These are phyloP conservation scores for Rhinogobius similis DNA, from an alignment of 2,113 vertebrate species.

Conservation along the genomic window DNA sequence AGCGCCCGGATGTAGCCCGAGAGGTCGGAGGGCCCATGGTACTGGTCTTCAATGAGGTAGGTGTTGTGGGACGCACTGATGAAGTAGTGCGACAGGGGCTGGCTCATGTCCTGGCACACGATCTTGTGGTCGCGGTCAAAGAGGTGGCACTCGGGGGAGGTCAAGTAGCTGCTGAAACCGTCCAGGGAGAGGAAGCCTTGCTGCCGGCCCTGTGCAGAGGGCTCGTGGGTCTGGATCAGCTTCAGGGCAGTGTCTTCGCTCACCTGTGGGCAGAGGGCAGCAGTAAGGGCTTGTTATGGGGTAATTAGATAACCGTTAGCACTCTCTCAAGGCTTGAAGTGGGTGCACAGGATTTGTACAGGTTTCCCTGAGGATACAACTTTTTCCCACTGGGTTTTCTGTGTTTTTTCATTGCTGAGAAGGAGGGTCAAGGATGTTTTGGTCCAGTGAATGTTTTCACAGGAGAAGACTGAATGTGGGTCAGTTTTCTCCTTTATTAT, in stretches of 20 bases:
- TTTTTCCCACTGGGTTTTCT: too few species aligned
- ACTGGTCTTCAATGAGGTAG: constrained; percentile 95
- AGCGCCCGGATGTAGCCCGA: constrained; percentile 92
- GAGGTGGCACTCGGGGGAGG: constrained; percentile 88
- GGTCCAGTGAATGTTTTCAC: too few species aligned
- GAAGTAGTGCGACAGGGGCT: constrained; percentile 93
- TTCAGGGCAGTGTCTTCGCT: constrained; percentile 89
- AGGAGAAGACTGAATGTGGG: too few species aligned
- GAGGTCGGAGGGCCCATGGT: constrained; percentile 89
- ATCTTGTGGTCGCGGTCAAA: constrained; percentile 89
- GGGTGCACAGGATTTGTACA: too few species aligned
- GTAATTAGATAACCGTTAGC: too few species aligned
- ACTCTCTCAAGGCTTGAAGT: too few species aligned
- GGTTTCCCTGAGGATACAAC: too few species aligned
- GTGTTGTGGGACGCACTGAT: constrained; percentile 96
- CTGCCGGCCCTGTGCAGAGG: constrained; percentile 86
- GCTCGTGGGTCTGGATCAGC: constrained; percentile 89
- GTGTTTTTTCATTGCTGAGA: too few species aligned
- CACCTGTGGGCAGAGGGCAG: constrained; percentile 66
- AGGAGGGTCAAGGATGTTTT: too few species aligned
- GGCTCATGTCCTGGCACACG: constrained; percentile 93
- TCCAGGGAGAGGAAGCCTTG: constrained; percentile 91
- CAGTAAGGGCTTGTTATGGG: not conserved
- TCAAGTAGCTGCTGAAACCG: constrained; percentile 94
- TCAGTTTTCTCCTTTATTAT: too few species aligned